Evolutionary conservation across 1,140 invertebrate species (phyloP).

Genomic region (Neocloeon triangulifer): DNA sequence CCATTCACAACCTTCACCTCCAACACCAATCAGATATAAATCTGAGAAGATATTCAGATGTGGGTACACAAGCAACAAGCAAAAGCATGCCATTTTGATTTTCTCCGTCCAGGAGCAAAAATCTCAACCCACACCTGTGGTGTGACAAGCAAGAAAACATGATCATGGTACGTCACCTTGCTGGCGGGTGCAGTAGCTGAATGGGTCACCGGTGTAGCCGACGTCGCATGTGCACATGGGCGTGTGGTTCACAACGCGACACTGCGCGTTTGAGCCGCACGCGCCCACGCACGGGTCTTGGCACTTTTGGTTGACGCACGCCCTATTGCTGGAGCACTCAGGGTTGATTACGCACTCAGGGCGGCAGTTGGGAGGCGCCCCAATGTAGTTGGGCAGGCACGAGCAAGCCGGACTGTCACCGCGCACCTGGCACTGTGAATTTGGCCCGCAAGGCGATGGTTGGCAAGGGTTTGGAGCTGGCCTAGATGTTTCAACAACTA

Average conservation of each 20-base stretch:
- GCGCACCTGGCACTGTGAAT: slow-evolving; percentile 38
- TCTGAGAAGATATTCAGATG: too few species aligned
- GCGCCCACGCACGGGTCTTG: slow-evolving; percentile 49
- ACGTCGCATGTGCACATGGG: slow-evolving; percentile 42
- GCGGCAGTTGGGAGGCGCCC: slow-evolving; percentile 38
- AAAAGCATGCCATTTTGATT: too few species aligned
- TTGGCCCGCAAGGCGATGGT: slow-evolving; percentile 52
- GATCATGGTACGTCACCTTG: background rate
- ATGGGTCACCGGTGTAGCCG: slow-evolving; percentile 46
- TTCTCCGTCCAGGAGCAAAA: too few species aligned
- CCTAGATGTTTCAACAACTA: slow-evolving; percentile 1
- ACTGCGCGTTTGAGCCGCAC: slow-evolving; percentile 46
- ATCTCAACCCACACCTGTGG: too few species aligned
- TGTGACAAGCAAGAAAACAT: slow-evolving; percentile 2
- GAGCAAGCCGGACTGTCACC: slow-evolving; percentile 31
- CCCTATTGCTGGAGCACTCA: slow-evolving; percentile 31
- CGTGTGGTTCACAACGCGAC: slow-evolving; percentile 47
- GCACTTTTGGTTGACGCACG: slow-evolving; percentile 38
- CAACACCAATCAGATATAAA: too few species aligned
- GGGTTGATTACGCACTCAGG: slow-evolving; percentile 39
- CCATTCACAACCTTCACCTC: too few species aligned
- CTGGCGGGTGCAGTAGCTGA: slow-evolving; percentile 23
- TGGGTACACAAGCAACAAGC: too few species aligned
- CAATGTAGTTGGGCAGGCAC: slow-evolving; percentile 32
- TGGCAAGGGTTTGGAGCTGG: slow-evolving; percentile 36